Evolutionary conservation across 1,140 invertebrate genomes (phyloP), one percentile per base, ranked within the genome.

Genomic region (Diploscapter pachys): DNA sequence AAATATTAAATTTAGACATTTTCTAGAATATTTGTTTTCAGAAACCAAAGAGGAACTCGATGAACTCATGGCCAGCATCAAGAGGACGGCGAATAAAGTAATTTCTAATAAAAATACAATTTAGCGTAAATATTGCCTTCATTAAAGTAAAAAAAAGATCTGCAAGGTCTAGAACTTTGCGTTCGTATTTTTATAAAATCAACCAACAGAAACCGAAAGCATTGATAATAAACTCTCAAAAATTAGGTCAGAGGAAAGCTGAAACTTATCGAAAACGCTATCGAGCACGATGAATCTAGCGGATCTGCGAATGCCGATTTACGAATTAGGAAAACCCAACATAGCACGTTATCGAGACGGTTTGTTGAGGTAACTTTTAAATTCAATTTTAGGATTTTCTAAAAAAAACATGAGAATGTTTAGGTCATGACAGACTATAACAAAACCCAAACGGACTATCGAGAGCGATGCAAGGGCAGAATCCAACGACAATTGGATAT

Each of bases 391-490:
- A 6, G 31, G 31, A 61, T n/a, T 4, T 52, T 9, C n/a, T 61
- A 70, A 50, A 49, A 31, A 11, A 11, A 72, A 5, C 8, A 1
- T 68, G 53, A 1, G 11, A 68, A 98, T 88, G 94, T 98, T 68
- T 95, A 98, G 88, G 95, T 98, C 78, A 99, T 99, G 96, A 98
- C 95, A 80, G 95, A 98, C 88, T 99, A 99, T 89, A 98, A 99
- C 90, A 91, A 94, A 85, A 98, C 95, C 82, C 96, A 99, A 89
- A 96, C 95, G 82, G 95, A 98, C 89, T 99, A 99, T 89, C 90
- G 96, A 87, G 95, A 98, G 87, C 89, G 95, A 82, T 99, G 96
- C 91, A 99, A 99, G 90, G 94, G 92, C 76, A 91, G 96, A 89
- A 98, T 99, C 92, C 94, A 98, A 88, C 89, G 96, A 86, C 96